Percentiles rank a stretch among this genome's conserved stretches.
phyloP scores from a whole-genome alignment of 2,888 invertebrate genomes.

The Microplitis deprimator region DNA sequence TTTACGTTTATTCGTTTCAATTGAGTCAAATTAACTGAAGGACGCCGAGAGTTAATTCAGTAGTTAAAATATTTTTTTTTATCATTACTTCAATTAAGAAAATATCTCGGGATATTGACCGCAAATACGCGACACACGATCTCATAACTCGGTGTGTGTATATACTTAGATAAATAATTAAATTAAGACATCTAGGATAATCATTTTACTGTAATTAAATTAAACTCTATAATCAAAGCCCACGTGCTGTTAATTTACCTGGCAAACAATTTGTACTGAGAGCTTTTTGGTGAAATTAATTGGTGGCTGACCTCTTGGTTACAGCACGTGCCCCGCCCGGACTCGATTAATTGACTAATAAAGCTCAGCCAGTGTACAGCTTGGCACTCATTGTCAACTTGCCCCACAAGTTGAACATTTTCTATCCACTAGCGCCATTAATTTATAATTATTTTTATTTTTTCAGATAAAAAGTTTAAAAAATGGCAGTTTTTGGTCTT shows the following conservation, averaged over 20 bases:
- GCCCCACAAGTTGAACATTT: too few species aligned
- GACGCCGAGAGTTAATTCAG: constrained; percentile 9
- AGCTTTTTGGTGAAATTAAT: constrained; percentile 10
- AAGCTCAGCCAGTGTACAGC: constrained; percentile 56
- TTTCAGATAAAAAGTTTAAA: constrained; percentile 53
- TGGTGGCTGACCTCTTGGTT: constrained; percentile 58
- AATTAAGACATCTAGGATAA: too few species aligned
- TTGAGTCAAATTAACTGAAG: constrained; percentile 34
- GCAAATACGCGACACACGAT: too few species aligned
- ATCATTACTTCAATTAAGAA: too few species aligned
- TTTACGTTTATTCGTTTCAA: constrained; percentile 24
- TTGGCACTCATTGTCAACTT: too few species aligned
- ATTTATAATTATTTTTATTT: constrained; percentile 37
- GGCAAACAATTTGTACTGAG: not conserved
- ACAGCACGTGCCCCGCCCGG: constrained; percentile 56
- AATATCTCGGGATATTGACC: too few species aligned
- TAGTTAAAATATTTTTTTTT: not conserved
- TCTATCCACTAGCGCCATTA: too few species aligned
- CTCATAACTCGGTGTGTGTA: too few species aligned
- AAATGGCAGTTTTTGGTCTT: constrained; percentile 87
- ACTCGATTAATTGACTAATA: constrained; percentile 64
- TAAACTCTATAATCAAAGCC: not conserved
- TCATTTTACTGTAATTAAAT: not conserved
- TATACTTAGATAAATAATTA: too few species aligned
- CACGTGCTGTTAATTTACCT: not conserved